A percentile compares a stretch with the other conserved stretches of the same genome.
Conservation (phyloP, 2,113 vertebrate species). For the Gymnogyps californianus region DNA sequence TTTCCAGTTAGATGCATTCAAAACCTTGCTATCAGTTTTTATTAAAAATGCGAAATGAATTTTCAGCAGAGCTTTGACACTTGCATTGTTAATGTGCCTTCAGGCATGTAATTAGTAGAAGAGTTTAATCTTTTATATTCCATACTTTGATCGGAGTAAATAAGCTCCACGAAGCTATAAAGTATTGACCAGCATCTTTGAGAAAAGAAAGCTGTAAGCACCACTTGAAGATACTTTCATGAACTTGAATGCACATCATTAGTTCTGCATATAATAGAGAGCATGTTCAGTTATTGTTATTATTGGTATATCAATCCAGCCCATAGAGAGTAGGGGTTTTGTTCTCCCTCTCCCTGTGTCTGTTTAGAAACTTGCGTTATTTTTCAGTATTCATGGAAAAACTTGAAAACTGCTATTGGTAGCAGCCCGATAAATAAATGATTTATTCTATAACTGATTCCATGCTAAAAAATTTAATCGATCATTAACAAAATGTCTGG, state of each 20-base stretch:
- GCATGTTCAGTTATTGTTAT: not conserved
- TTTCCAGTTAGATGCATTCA: slow-evolving; percentile 75
- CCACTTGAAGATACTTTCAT: slow-evolving; percentile 56
- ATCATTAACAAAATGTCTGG: not conserved
- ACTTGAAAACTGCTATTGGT: not conserved
- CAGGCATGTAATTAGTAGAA: slow-evolving; percentile 83
- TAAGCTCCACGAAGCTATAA: slow-evolving; percentile 73
- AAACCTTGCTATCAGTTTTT: slow-evolving; percentile 75
- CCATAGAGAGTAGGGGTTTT: not conserved
- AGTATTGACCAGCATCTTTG: slow-evolving; percentile 77
- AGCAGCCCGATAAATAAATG: not conserved
- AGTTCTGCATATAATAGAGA: slow-evolving; percentile 38
- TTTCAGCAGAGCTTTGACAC: slow-evolving; percentile 77
- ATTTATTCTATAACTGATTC: not conserved
- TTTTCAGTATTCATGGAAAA: not conserved
- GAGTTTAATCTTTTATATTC: slow-evolving; percentile 83
- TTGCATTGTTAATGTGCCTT: slow-evolving; percentile 84
- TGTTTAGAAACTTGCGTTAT: not conserved
- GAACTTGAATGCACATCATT: slow-evolving; percentile 57
- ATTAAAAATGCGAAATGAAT: slow-evolving; percentile 80
- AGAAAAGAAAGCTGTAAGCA: slow-evolving; percentile 67
- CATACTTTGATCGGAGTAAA: slow-evolving; percentile 78
- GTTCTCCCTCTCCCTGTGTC: not conserved
- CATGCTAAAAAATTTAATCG: not conserved
- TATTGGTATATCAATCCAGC: not conserved